Conservation (phyloP, 2,888 invertebrate genomes). For the Venusia cambrica region DNA sequence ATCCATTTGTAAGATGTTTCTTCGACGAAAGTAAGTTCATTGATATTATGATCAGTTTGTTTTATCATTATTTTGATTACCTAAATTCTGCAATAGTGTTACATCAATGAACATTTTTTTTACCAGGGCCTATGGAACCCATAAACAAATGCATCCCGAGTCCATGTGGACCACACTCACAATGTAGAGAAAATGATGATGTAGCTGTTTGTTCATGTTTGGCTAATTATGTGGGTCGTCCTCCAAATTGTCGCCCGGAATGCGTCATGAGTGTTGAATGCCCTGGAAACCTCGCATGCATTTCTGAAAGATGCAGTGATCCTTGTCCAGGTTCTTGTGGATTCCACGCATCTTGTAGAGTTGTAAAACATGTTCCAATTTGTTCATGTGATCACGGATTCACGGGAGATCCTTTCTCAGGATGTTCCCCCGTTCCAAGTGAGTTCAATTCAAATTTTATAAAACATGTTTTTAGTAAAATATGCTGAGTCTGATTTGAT, state of each 20-base stretch:
- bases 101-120: slow-evolving; percentile 11
- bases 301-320: slow-evolving; percentile 86
- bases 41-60: slow-evolving; percentile 23
- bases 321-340: slow-evolving; percentile 90
- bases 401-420: slow-evolving; percentile 90
- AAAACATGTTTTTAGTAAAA: too few species aligned
- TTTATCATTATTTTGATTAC: slow-evolving; percentile 11
- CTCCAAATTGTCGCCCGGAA: slow-evolving; percentile 89
- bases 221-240: slow-evolving; percentile 87
- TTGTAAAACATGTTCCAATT: slow-evolving; percentile 86
- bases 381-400: slow-evolving; percentile 86
- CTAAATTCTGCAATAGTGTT: slow-evolving; percentile 3
- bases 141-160: slow-evolving; percentile 85
- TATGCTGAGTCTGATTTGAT: too few species aligned
- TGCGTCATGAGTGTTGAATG: slow-evolving; percentile 88
- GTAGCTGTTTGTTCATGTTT: slow-evolving; percentile 88
- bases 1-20: slow-evolving; percentile 88
- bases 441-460: slow-evolving; percentile 56
- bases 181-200: slow-evolving; percentile 84
- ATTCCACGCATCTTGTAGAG: slow-evolving; percentile 84
- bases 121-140: slow-evolving; percentile 50
- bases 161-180: slow-evolving; percentile 89
- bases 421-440: slow-evolving; percentile 84
- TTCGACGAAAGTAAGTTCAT: slow-evolving; percentile 82
- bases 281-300: slow-evolving; percentile 85